Percentiles rank a stretch among this genome's conserved stretches.
phyloP scores from a whole-genome alignment of 2,888 invertebrate genomes.

The Dione vanillae region DNA sequence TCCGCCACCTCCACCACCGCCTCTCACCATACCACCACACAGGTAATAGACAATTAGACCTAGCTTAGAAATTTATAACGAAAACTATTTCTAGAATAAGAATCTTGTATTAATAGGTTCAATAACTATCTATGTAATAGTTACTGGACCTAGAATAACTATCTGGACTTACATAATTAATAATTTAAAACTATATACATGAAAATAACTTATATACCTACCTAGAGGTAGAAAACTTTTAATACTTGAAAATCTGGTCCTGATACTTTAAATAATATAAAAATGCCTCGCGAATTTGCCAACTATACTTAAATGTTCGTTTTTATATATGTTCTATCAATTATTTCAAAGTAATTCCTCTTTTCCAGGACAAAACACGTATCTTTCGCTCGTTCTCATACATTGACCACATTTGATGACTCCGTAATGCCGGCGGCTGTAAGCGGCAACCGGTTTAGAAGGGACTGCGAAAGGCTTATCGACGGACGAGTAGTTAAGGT shows the following conservation, averaged over 20 bases:
- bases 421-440: conserved; percentile 82
- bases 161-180: neutral
- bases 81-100: neutral
- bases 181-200: neutral
- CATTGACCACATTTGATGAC: conserved; percentile 93
- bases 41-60: conserved; percentile 63
- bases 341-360: neutral
- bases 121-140: no score
- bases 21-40: conserved; percentile 80
- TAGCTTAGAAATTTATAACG: conserved; percentile 3
- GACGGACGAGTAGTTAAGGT: conserved; percentile 87
- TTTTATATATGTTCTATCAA: neutral
- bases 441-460: conserved; percentile 68
- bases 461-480: conserved; percentile 87
- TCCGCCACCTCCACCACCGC: conserved; percentile 85
- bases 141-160: neutral
- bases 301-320: no score
- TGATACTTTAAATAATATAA: no score
- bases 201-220: neutral
- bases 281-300: no score
- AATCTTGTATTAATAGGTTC: neutral
- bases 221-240: no score
- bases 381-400: conserved; percentile 94
- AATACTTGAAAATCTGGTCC: no score
- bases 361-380: conserved; percentile 92